Base-by-base conservation (phyloP, 2,113 vertebrate genomes). In the Ancistrus triradiatus region DNA sequence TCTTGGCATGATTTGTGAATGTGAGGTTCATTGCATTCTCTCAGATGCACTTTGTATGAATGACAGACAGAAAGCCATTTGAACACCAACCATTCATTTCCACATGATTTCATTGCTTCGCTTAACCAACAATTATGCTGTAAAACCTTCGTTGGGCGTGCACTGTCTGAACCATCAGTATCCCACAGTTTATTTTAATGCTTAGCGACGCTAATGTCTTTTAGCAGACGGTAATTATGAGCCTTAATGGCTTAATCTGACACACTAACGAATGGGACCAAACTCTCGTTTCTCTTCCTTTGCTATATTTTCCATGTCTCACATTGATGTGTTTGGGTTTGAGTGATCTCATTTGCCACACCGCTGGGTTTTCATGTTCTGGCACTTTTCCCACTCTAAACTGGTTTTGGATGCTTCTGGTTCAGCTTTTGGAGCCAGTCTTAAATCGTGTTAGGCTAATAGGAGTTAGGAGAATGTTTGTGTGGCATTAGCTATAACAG, bases 21-120 rank as follows among this genome's bases (percentile, higher is more conserved):
- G n/a, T n/a, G n/a, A n/a, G n/a, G n/a, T n/a, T n/a, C n/a, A n/a
- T n/a, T n/a, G n/a, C n/a, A n/a, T n/a, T n/a, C n/a, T n/a, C n/a
- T n/a, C n/a, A n/a, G n/a, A n/a, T n/a, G n/a, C n/a, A n/a, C 44
- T 24, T n/a, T n/a, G 21, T 35, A 40, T 38, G 13, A 66, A 43
- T 42, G 46, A 46, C n/a, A 64, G 48, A 47, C n/a, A 42, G 8
- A 4, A 43, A 10, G 19, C 46, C 59, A 58, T 55, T 64, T 43
- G 18, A n/a, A 31, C 3, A 31, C 27, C 27, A 31, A 31, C 27
- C 27, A n/a, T n/a, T n/a, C n/a, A n/a, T n/a, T n/a, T n/a, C n/a
- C 15, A 53, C 25, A 57, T 65, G 25, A 72, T 56, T 37, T 62
- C 19, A 53, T 46, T 61, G 58, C 52, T 40, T 40, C n/a, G 35